Percentiles rank a stretch among this genome's conserved stretches.
phyloP scores from a whole-genome alignment of 2,797 vertebrate species.

The Pseudochirops corinnae region DNA sequence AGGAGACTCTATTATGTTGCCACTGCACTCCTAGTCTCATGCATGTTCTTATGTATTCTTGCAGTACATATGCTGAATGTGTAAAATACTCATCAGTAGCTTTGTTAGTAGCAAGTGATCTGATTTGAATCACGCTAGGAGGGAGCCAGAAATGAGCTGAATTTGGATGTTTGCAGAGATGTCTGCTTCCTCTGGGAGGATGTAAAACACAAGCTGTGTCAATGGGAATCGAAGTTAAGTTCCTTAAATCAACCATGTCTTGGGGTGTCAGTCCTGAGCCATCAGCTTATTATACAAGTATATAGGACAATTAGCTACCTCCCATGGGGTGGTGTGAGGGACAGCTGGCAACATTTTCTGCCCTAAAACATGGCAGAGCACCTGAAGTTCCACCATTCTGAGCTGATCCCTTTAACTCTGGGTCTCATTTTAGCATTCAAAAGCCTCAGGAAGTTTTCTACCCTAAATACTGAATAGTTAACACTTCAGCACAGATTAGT shows the following conservation, averaged over 20 bases:
- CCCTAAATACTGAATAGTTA: neutral
- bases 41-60: neutral
- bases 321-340: neutral
- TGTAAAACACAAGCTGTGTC: neutral
- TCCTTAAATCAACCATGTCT: neutral
- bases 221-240: neutral
- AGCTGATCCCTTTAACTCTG: neutral
- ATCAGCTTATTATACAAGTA: neutral
- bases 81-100: neutral
- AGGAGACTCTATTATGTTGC: neutral
- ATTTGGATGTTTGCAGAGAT: neutral
- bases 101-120: neutral
- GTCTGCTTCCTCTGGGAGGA: neutral
- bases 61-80: neutral
- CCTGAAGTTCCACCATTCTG: neutral
- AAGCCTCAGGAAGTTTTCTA: neutral
- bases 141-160: neutral
- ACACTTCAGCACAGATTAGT: neutral
- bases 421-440: neutral
- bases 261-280: neutral
- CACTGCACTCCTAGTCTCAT: neutral
- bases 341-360: neutral
- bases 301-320: neutral
- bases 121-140: neutral
- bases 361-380: neutral